Percentiles rank a stretch among this genome's conserved stretches.
Evolutionary conservation across 2,113 vertebrate species (phyloP).

Genomic region (Poeciliopsis turrubarensis): DNA sequence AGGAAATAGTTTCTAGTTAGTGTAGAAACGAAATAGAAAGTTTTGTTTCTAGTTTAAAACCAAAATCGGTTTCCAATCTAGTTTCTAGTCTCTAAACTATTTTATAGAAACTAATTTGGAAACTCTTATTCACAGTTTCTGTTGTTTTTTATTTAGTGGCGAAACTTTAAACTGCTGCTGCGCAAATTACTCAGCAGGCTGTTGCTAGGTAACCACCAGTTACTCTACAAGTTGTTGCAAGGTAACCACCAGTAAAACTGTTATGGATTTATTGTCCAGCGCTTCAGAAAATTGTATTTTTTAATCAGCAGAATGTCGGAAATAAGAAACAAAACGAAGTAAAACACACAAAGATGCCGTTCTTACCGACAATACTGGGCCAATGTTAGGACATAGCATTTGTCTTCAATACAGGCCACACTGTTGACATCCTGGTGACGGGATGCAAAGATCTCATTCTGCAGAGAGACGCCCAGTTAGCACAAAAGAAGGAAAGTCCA

Average conservation of each 20-base stretch:
- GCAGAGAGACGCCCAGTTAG: conserved; percentile 14
- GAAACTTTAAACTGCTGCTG: no score
- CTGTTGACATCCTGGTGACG: conserved; percentile 98
- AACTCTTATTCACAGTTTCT: no score
- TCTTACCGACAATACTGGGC: conserved; percentile 98
- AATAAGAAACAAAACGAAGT: neutral
- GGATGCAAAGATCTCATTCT: conserved; percentile 98
- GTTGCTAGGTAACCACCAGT: no score
- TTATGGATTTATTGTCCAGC: neutral
- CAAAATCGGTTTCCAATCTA: neutral
- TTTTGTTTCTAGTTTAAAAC: no score
- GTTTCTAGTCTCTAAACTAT: no score
- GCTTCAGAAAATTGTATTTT: neutral
- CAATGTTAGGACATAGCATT: conserved; percentile 97
- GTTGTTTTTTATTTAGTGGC: no score
- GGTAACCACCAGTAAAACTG: no score
- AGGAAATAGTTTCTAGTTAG: no score
- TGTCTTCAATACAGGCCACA: conserved; percentile 99
- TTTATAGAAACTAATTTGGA: no score
- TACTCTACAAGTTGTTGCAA: no score
- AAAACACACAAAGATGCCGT: conserved; percentile 5
- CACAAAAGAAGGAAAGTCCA: neutral
- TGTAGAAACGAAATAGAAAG: no score
- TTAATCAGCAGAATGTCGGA: neutral
- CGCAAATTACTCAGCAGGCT: no score